A percentile compares a stretch with the other conserved stretches of the same genome.
Conservation (phyloP, 2,888 invertebrate species). For the Apotomis betuletana region DNA sequence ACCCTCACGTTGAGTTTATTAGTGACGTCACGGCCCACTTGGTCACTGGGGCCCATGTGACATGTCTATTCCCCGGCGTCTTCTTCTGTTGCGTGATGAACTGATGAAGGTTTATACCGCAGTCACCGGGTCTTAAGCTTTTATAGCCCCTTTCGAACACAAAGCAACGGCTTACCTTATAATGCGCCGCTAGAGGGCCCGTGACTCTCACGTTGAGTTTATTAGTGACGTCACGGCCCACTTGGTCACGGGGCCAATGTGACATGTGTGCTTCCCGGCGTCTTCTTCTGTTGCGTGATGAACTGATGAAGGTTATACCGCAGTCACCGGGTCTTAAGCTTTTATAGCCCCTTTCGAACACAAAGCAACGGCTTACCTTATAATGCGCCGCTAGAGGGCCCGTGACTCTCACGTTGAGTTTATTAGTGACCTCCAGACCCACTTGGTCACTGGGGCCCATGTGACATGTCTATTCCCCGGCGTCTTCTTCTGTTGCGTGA, state of each 20-base stretch:
- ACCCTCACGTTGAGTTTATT: constrained; percentile 67
- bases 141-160: too few relatives aligned
- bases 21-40: constrained; percentile 66
- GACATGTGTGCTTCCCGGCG: constrained; percentile 75
- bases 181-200: constrained; percentile 72
- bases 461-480: constrained; percentile 77
- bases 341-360: too few relatives aligned
- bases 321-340: constrained; percentile 64
- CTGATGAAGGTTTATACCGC: too few relatives aligned
- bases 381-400: constrained; percentile 71
- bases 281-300: constrained; percentile 58
- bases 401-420: constrained; percentile 68
- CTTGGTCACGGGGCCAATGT: constrained; percentile 69
- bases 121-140: too few relatives aligned
- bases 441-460: constrained; percentile 68
- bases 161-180: too few relatives aligned
- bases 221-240: constrained; percentile 68
- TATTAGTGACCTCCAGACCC: constrained; percentile 67
- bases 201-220: constrained; percentile 68
- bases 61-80: constrained; percentile 77
- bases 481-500: constrained; percentile 59
- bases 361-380: constrained; percentile 1
- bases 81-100: constrained; percentile 50
- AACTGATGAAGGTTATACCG: constrained; percentile 65
- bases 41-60: constrained; percentile 71